These are phyloP conservation scores for Muscidifurax raptorellus DNA, from an alignment of 1,140 invertebrate genomes.

Conservation along the genomic window DNA sequence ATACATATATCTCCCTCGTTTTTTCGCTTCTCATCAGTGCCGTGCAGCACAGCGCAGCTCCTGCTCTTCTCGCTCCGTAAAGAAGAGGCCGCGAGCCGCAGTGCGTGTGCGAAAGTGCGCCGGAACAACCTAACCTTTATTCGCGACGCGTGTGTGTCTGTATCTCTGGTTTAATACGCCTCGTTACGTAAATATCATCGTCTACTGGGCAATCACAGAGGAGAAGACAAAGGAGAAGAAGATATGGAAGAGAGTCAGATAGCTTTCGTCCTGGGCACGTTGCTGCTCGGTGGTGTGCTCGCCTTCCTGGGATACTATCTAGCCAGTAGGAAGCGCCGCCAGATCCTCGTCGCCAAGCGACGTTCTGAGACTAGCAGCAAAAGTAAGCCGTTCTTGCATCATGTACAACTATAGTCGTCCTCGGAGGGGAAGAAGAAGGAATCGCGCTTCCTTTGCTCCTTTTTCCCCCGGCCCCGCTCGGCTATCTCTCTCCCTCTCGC, in stretches of 20 bases:
- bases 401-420: too few species aligned
- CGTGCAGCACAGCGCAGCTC: too few species aligned
- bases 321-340: neutral
- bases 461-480: neutral
- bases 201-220: too few species aligned
- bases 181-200: too few species aligned
- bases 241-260: neutral
- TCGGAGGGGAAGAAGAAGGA: too few species aligned
- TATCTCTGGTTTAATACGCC: neutral
- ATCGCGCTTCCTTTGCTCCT: neutral
- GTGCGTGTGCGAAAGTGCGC: neutral
- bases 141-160: neutral
- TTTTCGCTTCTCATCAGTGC: too few species aligned
- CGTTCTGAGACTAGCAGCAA: neutral
- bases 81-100: too few species aligned
- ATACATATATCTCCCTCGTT: too few species aligned
- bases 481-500: neutral
- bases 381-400: conserved; percentile 1
- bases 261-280: neutral
- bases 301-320: neutral
- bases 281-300: conserved; percentile 2
- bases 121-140: neutral
- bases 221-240: too few species aligned
- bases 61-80: too few species aligned
- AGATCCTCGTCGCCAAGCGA: neutral